Percentiles rank a stretch among this genome's conserved stretches.
Evolutionary conservation across 2,797 vertebrate genomes (phyloP).

Genomic region (Manis crassicaudata): DNA sequence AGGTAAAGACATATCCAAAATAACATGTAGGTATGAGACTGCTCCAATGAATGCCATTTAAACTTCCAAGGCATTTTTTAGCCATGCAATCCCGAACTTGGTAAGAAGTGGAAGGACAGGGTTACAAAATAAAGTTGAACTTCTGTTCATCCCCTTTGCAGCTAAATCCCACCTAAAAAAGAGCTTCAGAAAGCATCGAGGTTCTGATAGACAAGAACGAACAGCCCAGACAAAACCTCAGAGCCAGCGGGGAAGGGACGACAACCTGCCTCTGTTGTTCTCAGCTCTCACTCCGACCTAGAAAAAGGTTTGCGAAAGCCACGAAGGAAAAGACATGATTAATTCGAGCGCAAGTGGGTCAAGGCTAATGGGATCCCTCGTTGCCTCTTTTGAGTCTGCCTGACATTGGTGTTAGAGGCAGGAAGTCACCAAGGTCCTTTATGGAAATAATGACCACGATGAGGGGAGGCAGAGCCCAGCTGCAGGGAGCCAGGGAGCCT

Average conservation of each 20-base stretch:
- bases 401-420: not conserved
- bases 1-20: not conserved
- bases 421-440: not conserved
- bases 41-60: not conserved
- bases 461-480: not conserved
- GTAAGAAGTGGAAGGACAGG: not conserved
- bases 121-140: not conserved
- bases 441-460: not conserved
- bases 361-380: not conserved
- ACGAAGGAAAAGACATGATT: not conserved
- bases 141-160: not conserved
- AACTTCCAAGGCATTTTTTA: not conserved
- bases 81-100: not conserved
- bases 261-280: not conserved
- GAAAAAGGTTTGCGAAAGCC: constrained; percentile 21
- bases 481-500: not conserved
- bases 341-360: not conserved
- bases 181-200: not conserved
- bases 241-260: rapidly evolving
- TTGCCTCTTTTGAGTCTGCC: not conserved
- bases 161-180: not conserved
- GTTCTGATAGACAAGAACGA: not conserved
- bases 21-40: not conserved
- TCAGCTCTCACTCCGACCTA: not conserved
- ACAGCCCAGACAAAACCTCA: not conserved